Evolutionary conservation across 2,888 invertebrate species (phyloP).

Genomic region (Diaphora mendica): DNA sequence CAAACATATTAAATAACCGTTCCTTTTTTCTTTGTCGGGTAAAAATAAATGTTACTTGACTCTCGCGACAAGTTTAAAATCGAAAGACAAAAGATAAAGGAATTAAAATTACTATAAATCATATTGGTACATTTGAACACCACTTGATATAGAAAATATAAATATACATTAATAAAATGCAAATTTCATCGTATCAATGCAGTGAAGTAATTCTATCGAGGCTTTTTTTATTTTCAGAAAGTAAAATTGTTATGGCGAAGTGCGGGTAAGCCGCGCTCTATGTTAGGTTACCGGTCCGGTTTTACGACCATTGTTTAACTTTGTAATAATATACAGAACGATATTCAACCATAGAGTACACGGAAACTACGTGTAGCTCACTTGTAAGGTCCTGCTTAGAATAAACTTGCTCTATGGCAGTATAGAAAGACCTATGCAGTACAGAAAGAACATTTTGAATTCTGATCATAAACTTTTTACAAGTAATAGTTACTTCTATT

Average conservation of each 20-base stretch:
- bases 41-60: background rate
- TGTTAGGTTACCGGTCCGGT: slow-evolving; percentile 13
- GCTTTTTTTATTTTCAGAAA: background rate
- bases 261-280: slow-evolving; percentile 14
- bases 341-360: slow-evolving; percentile 6
- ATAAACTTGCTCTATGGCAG: slow-evolving; percentile 1
- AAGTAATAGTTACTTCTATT: background rate
- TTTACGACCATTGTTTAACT: slow-evolving; percentile 14
- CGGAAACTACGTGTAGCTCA: slow-evolving; percentile 13
- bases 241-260: slow-evolving; percentile 11
- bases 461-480: background rate
- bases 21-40: too few relatives aligned
- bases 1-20: too few relatives aligned
- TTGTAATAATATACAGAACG: slow-evolving; percentile 10
- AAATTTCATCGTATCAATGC: background rate
- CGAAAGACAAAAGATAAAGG: background rate
- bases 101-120: background rate
- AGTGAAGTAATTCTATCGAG: background rate
- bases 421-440: background rate
- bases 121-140: background rate
- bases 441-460: background rate
- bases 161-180: background rate
- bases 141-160: background rate
- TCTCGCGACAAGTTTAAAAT: background rate
- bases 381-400: slow-evolving; percentile 10